phyloP scores from a whole-genome alignment of 2,888 invertebrate species.

The Eumerus sabulonum region DNA sequence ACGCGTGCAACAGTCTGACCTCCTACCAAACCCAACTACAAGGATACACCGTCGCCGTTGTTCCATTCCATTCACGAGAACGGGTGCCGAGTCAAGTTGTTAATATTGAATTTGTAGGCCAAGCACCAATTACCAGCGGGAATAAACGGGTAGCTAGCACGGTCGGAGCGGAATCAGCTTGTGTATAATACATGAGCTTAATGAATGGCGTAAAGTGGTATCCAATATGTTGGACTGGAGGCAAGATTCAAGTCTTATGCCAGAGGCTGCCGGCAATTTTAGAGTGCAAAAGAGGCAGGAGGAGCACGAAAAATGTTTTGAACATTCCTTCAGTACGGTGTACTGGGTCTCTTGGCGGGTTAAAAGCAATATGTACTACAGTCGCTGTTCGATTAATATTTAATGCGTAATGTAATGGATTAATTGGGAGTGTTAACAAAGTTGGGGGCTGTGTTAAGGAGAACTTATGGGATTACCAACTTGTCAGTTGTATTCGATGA shows the following conservation, averaged over 20 bases:
- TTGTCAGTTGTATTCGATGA: too few species aligned
- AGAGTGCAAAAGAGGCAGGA: too few species aligned
- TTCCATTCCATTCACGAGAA: too few species aligned
- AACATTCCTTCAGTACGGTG: neutral
- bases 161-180: neutral
- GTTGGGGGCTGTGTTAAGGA: neutral
- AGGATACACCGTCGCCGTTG: neutral
- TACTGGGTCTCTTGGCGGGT: too few species aligned
- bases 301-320: too few species aligned
- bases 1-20: too few species aligned
- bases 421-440: slow-evolving; percentile 35
- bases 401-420: slow-evolving; percentile 21
- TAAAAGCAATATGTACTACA: too few species aligned
- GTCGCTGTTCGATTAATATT: slow-evolving; percentile 33
- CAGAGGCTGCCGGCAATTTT: too few species aligned
- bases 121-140: slow-evolving; percentile 44
- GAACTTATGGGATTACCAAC: slow-evolving; percentile 9
- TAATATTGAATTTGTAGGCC: slow-evolving; percentile 46
- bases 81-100: slow-evolving; percentile 39
- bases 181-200: slow-evolving; percentile 38
- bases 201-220: slow-evolving; percentile 43
- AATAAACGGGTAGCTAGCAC: neutral
- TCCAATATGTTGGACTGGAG: slow-evolving; percentile 22
- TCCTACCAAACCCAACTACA: slow-evolving; percentile 25
- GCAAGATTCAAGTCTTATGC: too few species aligned